Evolutionary conservation across 2,888 invertebrate species (phyloP).

Genomic region (Chaetogeoica ovagalla): DNA sequence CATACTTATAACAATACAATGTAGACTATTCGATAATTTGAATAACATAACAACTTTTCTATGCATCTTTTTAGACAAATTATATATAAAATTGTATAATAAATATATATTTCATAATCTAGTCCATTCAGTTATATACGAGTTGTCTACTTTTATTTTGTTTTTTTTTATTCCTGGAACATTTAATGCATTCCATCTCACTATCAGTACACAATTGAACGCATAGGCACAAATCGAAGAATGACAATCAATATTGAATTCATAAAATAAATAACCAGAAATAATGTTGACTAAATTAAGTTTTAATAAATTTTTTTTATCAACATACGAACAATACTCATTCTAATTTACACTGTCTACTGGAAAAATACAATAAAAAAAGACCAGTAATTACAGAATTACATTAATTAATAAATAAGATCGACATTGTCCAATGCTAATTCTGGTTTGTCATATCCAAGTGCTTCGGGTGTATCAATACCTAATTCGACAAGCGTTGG

Average conservation of each 20-base stretch:
- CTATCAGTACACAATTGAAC: too few relatives aligned
- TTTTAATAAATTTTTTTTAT: conserved; percentile 4
- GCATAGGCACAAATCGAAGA: too few relatives aligned
- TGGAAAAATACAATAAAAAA: background rate
- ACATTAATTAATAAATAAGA: conserved; percentile 64
- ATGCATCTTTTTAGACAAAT: too few relatives aligned
- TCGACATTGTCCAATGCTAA: conserved; percentile 77
- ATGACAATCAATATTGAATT: background rate
- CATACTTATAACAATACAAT: too few relatives aligned
- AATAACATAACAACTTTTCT: too few relatives aligned
- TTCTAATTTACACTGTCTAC: conserved; percentile 31
- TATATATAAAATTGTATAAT: too few relatives aligned
- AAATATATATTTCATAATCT: too few relatives aligned
- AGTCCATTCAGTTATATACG: too few relatives aligned
- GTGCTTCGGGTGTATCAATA: conserved; percentile 88
- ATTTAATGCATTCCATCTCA: too few relatives aligned
- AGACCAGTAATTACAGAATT: background rate
- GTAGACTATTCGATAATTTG: too few relatives aligned
- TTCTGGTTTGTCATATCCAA: conserved; percentile 97
- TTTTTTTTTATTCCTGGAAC: too few relatives aligned
- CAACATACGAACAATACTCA: conserved; percentile 13
- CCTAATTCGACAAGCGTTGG: conserved; percentile 93
- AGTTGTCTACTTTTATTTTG: too few relatives aligned
- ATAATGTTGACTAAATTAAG: conserved; percentile 17
- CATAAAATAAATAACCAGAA: background rate